phyloP scores from a whole-genome alignment of 2,797 vertebrate species.

The Sarcoramphus papa region DNA sequence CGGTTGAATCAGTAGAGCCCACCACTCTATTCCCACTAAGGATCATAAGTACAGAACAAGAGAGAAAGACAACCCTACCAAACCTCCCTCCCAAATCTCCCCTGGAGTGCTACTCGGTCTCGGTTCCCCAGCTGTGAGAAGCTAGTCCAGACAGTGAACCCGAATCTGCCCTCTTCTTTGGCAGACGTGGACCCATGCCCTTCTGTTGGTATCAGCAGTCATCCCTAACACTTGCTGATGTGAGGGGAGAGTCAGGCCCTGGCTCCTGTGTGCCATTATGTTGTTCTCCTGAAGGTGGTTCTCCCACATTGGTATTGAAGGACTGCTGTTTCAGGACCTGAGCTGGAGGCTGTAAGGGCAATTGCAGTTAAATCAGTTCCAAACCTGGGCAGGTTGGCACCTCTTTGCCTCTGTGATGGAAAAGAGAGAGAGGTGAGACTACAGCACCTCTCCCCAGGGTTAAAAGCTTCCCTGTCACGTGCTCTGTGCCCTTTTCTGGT shows the following conservation, averaged over 20 bases:
- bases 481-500: not conserved
- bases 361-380: not conserved
- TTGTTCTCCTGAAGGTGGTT: conserved; percentile 9
- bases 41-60: not conserved
- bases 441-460: not conserved
- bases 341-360: not conserved
- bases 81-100: not conserved
- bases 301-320: not conserved
- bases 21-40: not conserved
- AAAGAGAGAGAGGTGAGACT: not conserved
- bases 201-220: not conserved
- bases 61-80: not conserved
- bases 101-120: not conserved
- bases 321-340: not conserved
- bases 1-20: not conserved
- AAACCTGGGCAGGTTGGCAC: not conserved
- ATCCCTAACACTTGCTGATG: not conserved
- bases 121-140: not conserved
- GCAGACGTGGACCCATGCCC: not conserved
- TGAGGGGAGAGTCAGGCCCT: not conserved
- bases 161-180: not conserved
- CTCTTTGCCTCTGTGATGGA: not conserved
- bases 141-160: not conserved
- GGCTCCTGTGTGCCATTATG: not conserved
- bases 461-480: not conserved